Percentiles rank a stretch among this genome's conserved stretches.
Conservation (phyloP, 2,113 vertebrate species). For the Tonatia bakeri region DNA sequence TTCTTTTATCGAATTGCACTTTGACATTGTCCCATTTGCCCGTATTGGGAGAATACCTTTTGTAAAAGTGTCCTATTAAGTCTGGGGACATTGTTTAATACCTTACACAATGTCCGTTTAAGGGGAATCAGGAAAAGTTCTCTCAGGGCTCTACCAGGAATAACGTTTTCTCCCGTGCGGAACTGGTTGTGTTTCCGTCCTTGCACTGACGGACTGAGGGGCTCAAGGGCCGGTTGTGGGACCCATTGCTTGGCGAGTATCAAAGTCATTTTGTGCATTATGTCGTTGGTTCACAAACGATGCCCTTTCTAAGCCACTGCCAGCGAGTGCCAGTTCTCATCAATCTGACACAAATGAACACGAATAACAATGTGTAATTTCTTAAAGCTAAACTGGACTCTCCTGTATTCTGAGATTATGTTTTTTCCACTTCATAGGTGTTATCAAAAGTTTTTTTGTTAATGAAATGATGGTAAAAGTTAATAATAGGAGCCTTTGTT, state of each 20-base stretch:
- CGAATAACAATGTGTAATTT: not conserved
- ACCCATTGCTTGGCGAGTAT: not conserved
- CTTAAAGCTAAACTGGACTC: not conserved
- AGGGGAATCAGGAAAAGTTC: not conserved
- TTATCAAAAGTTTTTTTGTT: not conserved
- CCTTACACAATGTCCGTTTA: not conserved
- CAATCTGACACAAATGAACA: not conserved
- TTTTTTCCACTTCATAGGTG: not conserved
- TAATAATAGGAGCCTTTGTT: not conserved
- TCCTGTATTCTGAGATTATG: not conserved
- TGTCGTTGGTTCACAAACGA: not conserved
- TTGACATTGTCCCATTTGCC: not conserved
- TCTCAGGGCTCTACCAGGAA: not conserved
- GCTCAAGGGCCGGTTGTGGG: not conserved
- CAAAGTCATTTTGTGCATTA: not conserved
- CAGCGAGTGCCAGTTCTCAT: not conserved
- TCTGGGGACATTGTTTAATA: not conserved
- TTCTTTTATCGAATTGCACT: not conserved
- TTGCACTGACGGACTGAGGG: not conserved
- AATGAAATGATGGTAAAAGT: not conserved
- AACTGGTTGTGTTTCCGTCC: not conserved
- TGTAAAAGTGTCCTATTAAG: not conserved
- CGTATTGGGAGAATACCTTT: not conserved
- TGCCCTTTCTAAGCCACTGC: not conserved
- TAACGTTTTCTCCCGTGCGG: not conserved